Percentiles rank a stretch among this genome's conserved stretches.
Conservation (phyloP, 2,888 invertebrate genomes). For the Caenorhabditis imperialis region DNA sequence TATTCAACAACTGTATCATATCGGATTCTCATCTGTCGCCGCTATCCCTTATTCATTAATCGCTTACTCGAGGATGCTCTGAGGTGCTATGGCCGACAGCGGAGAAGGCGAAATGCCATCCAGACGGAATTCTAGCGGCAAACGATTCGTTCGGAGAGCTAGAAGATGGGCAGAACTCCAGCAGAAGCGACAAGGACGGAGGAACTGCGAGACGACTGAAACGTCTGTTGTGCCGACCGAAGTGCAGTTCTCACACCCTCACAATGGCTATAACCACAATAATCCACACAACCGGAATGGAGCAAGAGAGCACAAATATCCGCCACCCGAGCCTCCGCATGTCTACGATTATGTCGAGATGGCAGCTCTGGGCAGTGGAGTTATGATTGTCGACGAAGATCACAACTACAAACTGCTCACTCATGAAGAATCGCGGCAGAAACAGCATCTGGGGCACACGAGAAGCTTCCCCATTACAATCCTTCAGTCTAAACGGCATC, state of each 20-base stretch:
- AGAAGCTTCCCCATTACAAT: conserved; percentile 47
- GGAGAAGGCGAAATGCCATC: conserved; percentile 30
- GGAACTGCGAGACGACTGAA: conserved; percentile 26
- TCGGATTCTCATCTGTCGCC: not conserved
- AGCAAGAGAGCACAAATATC: conserved; percentile 20
- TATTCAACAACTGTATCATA: conserved; percentile 8
- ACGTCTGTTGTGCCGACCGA: not conserved
- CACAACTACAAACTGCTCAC: conserved; percentile 18
- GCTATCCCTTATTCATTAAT: not conserved
- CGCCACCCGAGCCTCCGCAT: conserved; percentile 40
- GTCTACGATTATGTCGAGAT: conserved; percentile 57
- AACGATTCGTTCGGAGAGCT: conserved; percentile 76
- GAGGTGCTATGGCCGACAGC: conserved; percentile 30
- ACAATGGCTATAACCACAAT: not conserved
- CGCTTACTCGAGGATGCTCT: conserved; percentile 21
- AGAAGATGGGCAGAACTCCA: conserved; percentile 70
- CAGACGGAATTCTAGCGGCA: conserved; percentile 82
- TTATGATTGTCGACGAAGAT: conserved; percentile 33
- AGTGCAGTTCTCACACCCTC: not conserved
- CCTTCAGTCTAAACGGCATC: conserved; percentile 29
- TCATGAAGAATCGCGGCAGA: conserved; percentile 17
- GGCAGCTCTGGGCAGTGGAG: conserved; percentile 39
- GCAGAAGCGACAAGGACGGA: conserved; percentile 49
- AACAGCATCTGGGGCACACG: conserved; percentile 28
- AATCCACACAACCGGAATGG: conserved; percentile 1